Evolutionary conservation across 2,888 invertebrate genomes (phyloP).

Genomic region (Lottia scabra): DNA sequence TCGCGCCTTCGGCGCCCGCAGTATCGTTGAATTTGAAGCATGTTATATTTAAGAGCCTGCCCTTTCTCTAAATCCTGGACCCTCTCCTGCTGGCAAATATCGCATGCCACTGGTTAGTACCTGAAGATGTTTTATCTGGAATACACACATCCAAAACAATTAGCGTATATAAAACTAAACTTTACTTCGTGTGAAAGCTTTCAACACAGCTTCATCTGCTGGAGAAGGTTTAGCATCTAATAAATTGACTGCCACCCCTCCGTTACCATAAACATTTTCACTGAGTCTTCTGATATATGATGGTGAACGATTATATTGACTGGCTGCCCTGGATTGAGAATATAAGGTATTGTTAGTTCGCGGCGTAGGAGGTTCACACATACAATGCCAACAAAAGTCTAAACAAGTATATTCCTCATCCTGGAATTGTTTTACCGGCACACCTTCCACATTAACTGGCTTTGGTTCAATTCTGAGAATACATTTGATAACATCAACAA

Average conservation of each 20-base stretch:
- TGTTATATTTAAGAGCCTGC: no score
- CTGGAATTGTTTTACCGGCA: constrained; percentile 5
- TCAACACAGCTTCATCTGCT: constrained; percentile 12
- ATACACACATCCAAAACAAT: no score
- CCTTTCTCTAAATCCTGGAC: no score
- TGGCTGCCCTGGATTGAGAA: constrained; percentile 13
- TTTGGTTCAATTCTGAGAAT: constrained; percentile 17
- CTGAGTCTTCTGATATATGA: constrained; percentile 15
- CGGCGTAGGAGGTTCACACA: constrained; percentile 43
- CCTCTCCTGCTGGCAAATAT: no score
- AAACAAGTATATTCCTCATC: constrained; percentile 42
- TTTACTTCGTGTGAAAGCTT: constrained; percentile 7
- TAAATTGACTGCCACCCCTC: constrained; percentile 5
- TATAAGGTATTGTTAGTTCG: constrained; percentile 6
- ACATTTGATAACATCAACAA: constrained; percentile 36
- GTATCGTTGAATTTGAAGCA: no score
- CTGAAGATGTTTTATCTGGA: no score
- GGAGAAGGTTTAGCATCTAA: constrained; percentile 11
- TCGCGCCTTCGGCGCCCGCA: no score
- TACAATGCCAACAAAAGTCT: constrained; percentile 45
- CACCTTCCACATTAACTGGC: constrained; percentile 9
- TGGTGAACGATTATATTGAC: constrained; percentile 15
- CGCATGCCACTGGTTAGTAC: no score
- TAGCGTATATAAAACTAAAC: not conserved
- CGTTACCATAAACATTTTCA: constrained; percentile 13